Conservation (phyloP, 2,797 vertebrate species). For the Eulemur mongoz region DNA sequence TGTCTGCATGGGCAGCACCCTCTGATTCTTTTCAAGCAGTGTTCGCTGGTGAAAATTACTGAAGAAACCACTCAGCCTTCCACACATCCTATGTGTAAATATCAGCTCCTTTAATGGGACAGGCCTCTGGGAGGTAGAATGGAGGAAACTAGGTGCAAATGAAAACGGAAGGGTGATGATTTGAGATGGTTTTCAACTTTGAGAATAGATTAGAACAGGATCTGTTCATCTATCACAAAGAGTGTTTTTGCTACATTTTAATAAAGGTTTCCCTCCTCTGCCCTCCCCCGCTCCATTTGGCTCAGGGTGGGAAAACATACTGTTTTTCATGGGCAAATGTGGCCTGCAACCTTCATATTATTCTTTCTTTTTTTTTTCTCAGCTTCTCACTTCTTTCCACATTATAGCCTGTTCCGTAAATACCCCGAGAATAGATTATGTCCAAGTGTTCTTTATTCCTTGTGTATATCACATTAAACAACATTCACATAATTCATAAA, state of each 20-base stretch:
- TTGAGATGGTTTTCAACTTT: conserved; percentile 9
- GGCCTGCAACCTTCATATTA: background rate
- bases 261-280: background rate
- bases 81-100: background rate
- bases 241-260: background rate
- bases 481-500: background rate
- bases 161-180: conserved; percentile 57
- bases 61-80: conserved; percentile 10
- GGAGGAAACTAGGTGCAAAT: conserved; percentile 52
- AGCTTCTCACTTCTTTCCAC: conserved; percentile 6
- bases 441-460: background rate
- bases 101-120: background rate
- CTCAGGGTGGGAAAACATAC: background rate
- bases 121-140: background rate
- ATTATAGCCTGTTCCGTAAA: background rate
- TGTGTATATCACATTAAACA: background rate
- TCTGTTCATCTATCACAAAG: background rate
- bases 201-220: background rate
- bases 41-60: conserved; percentile 53
- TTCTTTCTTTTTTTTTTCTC: background rate
- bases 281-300: background rate
- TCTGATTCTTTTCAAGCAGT: background rate
- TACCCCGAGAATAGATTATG: background rate
- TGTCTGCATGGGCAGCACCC: background rate
- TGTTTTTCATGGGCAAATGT: background rate